A percentile compares a stretch with the other conserved stretches of the same genome.
Evolutionary conservation across 2,888 invertebrate species (phyloP).

Genomic region (Diplazon laetatorius): DNA sequence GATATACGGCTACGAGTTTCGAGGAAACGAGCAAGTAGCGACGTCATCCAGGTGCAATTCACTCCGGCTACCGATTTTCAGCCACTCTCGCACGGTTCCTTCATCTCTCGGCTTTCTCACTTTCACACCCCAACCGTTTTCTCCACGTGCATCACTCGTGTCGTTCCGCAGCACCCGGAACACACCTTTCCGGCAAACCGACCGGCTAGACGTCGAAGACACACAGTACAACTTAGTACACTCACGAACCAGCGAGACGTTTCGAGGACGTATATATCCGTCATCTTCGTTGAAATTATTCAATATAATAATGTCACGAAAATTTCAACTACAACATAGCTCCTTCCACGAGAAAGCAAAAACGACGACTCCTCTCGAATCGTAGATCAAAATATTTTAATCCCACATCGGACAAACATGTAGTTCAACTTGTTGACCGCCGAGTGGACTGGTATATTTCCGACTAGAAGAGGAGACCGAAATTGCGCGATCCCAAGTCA

Average conservation of each 20-base stretch:
- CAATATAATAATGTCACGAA: slow-evolving; percentile 5
- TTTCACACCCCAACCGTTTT: slow-evolving; percentile 22
- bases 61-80: slow-evolving; percentile 59
- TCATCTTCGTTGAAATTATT: slow-evolving; percentile 60
- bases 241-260: slow-evolving; percentile 67
- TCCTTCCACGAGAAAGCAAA: background rate
- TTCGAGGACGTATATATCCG: slow-evolving; percentile 67
- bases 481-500: slow-evolving; percentile 54
- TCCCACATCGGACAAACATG: background rate
- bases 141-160: slow-evolving; percentile 54
- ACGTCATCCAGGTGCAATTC: slow-evolving; percentile 74
- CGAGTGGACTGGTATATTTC: background rate
- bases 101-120: slow-evolving; percentile 27
- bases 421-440: background rate
- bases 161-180: slow-evolving; percentile 30
- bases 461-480: slow-evolving; percentile 35
- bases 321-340: no score
- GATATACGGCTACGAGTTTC: slow-evolving; percentile 76
- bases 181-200: background rate
- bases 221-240: slow-evolving; percentile 65
- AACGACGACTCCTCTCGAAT: background rate
- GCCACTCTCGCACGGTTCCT: slow-evolving; percentile 45
- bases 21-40: slow-evolving; percentile 70
- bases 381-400: background rate
- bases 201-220: slow-evolving; percentile 50